A percentile compares a stretch with the other conserved stretches of the same genome.
phyloP scores from a whole-genome alignment of 2,113 vertebrate genomes.

The Cercocebus atys region DNA sequence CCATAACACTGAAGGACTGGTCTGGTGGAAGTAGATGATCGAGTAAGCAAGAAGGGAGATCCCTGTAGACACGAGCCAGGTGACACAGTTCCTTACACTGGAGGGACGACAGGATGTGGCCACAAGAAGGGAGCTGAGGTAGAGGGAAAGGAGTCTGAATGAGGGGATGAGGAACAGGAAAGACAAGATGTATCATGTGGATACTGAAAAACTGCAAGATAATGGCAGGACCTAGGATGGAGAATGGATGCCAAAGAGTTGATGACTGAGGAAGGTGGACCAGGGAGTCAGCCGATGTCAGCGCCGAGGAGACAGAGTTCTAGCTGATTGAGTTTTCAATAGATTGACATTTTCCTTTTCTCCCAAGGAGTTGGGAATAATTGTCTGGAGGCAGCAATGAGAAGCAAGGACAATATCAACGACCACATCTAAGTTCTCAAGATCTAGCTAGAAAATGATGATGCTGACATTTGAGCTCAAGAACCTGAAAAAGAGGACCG shows the following conservation, averaged over 20 bases:
- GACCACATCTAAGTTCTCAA: too few relatives aligned
- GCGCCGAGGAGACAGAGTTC: not conserved
- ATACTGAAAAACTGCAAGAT: not conserved
- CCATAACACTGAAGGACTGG: not conserved
- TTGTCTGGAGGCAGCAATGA: not conserved
- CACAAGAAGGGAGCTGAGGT: not conserved
- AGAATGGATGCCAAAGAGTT: not conserved
- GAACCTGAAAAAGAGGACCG: not conserved
- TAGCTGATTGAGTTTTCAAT: not conserved
- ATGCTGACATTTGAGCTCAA: not conserved
- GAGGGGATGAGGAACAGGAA: not conserved
- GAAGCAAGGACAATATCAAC: not conserved
- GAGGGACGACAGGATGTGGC: not conserved
- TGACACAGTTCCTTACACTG: not conserved
- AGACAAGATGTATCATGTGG: not conserved
- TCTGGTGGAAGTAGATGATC: not conserved
- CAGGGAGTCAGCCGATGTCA: too few relatives aligned
- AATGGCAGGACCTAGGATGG: not conserved
- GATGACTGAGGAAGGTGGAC: not conserved
- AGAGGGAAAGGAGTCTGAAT: not conserved
- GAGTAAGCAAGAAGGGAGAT: not conserved
- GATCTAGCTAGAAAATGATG: not conserved
- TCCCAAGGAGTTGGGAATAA: not conserved
- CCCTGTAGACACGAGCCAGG: not conserved
- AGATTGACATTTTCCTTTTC: not conserved